Base-by-base conservation (phyloP, 2,113 vertebrate species). In the Nothocercus julius region DNA sequence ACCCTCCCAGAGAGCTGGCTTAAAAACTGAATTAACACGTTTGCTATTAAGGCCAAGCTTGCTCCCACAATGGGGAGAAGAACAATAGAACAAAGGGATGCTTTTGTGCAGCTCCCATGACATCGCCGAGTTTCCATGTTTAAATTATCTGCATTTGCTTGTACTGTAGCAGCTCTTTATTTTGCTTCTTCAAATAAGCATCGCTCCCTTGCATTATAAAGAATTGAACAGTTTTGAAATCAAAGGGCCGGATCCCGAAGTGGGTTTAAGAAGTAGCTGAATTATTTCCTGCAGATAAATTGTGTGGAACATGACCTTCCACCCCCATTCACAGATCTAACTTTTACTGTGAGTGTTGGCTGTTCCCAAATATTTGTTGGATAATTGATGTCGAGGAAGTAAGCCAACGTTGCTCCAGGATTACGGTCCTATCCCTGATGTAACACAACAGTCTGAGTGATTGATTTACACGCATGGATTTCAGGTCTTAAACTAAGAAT, bases 251-350 rank as follows among this genome's bases (percentile, higher is more conserved):
- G 78, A 85, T 80, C 84, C 34, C 95, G 73, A 92, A 91, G 62
- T 69, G 70, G 66, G 75, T 90, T 93, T 83, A 72, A 0, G 3
- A 84, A 89, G 73, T 13, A 90, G 47, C 19, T 56, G 69, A 89
- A 86, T 91, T 94, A 90, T 92, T 91, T 94, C 38, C 49, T 94
- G 47, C 32, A 84, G 69, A 93, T 76, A 90, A 91, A 94, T 96
- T 81, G 73, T 67, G 86, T 93, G 74, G 47, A 81, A 89, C 63
- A 30, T 44, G 47, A 87, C 74, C 77, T 88, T 53, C 73, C 19
- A 89, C 58, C 20, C n/a, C 17, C 13, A 42, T 82, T 90, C 70
- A 89, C 77, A 22, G 25, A 36, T 63, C 69, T 20, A 76, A 82
- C 30, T 40, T 62, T 58, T 73, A n/a, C n/a, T 92, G 62, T 84